A percentile compares a stretch with the other conserved stretches of the same genome.
These are phyloP conservation scores for Antheraea assamensis DNA, from an alignment of 2,888 invertebrate genomes.

Conservation along the genomic window DNA sequence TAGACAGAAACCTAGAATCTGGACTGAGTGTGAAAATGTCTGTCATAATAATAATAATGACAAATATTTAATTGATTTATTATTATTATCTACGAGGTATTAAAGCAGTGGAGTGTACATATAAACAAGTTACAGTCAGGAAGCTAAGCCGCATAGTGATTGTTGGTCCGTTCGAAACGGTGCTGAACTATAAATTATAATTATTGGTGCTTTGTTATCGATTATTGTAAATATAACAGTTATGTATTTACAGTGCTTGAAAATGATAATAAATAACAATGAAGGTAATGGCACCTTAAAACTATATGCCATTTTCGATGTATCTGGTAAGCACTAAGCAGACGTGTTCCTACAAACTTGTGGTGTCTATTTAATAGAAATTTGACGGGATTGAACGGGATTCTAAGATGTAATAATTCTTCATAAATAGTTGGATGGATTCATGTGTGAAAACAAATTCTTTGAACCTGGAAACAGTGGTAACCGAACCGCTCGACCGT, in stretches of 20 bases:
- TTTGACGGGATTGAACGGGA: too few species aligned
- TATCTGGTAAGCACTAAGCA: too few species aligned
- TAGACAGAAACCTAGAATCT: neutral
- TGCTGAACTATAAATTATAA: neutral
- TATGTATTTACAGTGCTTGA: neutral
- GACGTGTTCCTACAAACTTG: too few species aligned
- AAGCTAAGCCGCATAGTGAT: neutral
- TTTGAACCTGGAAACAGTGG: neutral
- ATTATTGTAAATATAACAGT: neutral
- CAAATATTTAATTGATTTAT: neutral
- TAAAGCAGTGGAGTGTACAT: neutral
- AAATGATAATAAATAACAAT: neutral
- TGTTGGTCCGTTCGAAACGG: neutral
- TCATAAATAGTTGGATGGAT: neutral
- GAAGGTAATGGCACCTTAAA: neutral
- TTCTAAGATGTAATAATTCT: too few species aligned
- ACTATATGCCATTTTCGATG: neutral
- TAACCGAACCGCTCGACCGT: neutral
- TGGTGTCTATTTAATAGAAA: too few species aligned
- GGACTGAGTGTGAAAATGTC: neutral
- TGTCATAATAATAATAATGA: neutral
- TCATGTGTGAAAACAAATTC: neutral
- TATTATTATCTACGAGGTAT: neutral
- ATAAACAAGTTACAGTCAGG: neutral
- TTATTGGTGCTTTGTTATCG: neutral